phyloP scores from a whole-genome alignment of 2,113 vertebrate genomes.

The Marcusenius ussheri region DNA sequence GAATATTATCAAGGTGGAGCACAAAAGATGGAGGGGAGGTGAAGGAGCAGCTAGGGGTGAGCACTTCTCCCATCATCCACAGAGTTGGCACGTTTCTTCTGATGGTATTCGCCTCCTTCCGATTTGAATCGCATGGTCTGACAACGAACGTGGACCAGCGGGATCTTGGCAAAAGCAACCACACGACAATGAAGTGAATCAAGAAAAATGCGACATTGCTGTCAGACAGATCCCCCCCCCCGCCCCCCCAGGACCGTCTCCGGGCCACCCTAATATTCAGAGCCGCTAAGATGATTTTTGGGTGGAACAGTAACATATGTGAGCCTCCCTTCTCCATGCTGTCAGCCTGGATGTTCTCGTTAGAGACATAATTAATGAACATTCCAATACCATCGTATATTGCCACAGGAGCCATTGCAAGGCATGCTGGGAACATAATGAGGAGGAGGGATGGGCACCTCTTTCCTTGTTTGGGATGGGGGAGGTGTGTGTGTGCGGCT shows the following conservation, averaged over 20 bases:
- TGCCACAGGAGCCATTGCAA: neutral
- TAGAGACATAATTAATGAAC: neutral
- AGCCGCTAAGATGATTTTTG: neutral
- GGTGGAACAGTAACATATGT: neutral
- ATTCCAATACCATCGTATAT: neutral
- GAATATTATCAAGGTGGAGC: neutral
- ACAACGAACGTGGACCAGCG: neutral
- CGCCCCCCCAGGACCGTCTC: neutral
- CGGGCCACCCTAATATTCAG: neutral
- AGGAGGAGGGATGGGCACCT: neutral
- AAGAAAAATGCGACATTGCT: neutral
- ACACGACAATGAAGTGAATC: neutral
- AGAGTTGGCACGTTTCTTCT: neutral
- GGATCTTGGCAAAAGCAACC: neutral
- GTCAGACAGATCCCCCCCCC: neutral
- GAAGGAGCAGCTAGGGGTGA: neutral
- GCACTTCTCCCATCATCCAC: neutral
- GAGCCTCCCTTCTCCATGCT: neutral
- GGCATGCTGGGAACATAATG: neutral
- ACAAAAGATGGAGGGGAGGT: neutral
- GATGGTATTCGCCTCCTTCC: neutral
- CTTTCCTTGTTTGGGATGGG: neutral
- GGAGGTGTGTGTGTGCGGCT: neutral
- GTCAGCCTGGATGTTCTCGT: neutral
- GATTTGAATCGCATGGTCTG: neutral